Base-by-base conservation (phyloP, 2,797 vertebrate species). In the Acipenser ruthenus region DNA sequence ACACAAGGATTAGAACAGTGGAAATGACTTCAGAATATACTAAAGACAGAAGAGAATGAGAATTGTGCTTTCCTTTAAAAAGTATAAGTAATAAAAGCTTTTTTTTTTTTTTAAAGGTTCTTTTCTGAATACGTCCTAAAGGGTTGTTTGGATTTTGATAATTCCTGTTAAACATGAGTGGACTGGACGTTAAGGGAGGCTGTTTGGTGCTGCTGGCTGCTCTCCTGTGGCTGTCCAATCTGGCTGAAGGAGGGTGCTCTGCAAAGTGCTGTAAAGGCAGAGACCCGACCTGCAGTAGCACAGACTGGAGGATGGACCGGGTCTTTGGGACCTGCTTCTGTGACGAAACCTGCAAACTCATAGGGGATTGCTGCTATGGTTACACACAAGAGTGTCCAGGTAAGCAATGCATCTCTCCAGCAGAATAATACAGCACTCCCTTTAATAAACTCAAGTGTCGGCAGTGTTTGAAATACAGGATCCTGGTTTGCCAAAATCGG, bases 301-400 rank as follows among this genome's bases (percentile, higher is more conserved):
- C 77, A 0, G 93, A 91, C 73, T 97, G 95, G 95, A 89, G 91
- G 84, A 82, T 89, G 84, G 89, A 92, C 79, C 84, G 90, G 0
- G 84, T 85, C 15, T 92, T 88, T 1, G 92, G 92, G 74, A 93
- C 83, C 1, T 97, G 95, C 77, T 96, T 88, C 90, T 98, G 95
- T 65, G 95, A 97, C 71, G 80, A 87, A 75, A 79, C 71, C 69
- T 97, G 94, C 76, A 73, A 69, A 66, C 80, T 80, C 69, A 83
- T 89, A 65, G 86, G 87, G 58, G 95, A 98, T 82, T 98, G 95
- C 86, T 95, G 95, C 80, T 93, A 91, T 62, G 94, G 97, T 84
- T 94, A 95, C 86, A 70, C 78, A 79, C 89, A 82, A 62, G 87
- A 86, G 23, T 97, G 95, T 73, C 92, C 93, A 90, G 94, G 94